Evolutionary conservation across 2,888 invertebrate genomes (phyloP).

Genomic region (Leptodirus hochenwartii): DNA sequence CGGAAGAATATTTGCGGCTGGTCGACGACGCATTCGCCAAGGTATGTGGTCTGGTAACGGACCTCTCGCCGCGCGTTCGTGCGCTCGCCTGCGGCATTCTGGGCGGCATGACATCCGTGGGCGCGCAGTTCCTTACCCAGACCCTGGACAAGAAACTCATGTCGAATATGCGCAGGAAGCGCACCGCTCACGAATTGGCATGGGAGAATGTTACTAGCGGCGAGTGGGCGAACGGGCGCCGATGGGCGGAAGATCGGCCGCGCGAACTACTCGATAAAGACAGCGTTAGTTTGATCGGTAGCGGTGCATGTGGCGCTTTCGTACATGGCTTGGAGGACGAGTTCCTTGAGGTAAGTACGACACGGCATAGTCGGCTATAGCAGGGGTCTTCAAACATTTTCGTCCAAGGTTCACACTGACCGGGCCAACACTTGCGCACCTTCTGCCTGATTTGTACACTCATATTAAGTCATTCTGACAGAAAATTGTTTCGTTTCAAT

Average conservation of each 20-base stretch:
- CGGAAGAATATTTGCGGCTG: slow-evolving; percentile 65
- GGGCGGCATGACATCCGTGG: slow-evolving; percentile 75
- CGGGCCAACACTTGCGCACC: neutral
- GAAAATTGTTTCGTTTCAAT: neutral
- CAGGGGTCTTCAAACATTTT: neutral
- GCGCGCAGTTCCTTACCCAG: slow-evolving; percentile 79
- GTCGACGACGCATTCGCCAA: slow-evolving; percentile 94
- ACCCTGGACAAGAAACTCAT: slow-evolving; percentile 95
- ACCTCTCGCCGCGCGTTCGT: slow-evolving; percentile 76
- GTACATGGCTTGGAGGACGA: slow-evolving; percentile 98
- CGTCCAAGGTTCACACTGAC: neutral
- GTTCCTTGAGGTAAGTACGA: slow-evolving; percentile 62
- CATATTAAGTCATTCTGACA: too few relatives aligned
- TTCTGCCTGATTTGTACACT: too few relatives aligned
- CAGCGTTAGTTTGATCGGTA: slow-evolving; percentile 61
- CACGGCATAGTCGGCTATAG: neutral
- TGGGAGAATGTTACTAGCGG: slow-evolving; percentile 67
- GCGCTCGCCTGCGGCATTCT: slow-evolving; percentile 69
- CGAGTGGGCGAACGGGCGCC: slow-evolving; percentile 83
- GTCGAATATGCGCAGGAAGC: slow-evolving; percentile 69
- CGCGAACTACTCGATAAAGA: slow-evolving; percentile 57
- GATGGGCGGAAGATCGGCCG: slow-evolving; percentile 73
- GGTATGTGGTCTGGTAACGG: slow-evolving; percentile 84
- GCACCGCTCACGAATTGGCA: slow-evolving; percentile 74
- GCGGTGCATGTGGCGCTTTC: slow-evolving; percentile 94